phyloP scores from a whole-genome alignment of 1,140 invertebrate genomes.

The Octopus bimaculoides region DNA sequence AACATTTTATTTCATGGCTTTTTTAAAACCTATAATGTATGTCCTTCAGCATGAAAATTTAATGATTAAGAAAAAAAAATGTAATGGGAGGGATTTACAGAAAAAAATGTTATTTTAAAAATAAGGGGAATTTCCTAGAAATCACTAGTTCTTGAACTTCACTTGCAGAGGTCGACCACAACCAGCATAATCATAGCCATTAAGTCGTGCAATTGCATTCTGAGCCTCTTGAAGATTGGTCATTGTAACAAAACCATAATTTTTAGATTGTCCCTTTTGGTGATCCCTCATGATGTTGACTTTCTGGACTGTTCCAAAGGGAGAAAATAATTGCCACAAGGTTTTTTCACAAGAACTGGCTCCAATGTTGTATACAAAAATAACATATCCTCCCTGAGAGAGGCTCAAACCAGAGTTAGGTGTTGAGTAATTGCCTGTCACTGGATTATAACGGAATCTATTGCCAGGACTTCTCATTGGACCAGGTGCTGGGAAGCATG shows the following conservation, averaged over 20 bases:
- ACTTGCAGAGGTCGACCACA: conserved; percentile 13
- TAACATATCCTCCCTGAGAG: conserved; percentile 13
- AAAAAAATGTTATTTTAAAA: too few species aligned
- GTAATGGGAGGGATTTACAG: background rate
- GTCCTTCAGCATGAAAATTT: background rate
- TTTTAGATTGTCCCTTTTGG: conserved; percentile 42
- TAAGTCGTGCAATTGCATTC: conserved; percentile 47
- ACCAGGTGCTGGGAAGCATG: conserved; percentile 15
- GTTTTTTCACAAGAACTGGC: conserved; percentile 47
- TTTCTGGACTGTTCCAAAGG: conserved; percentile 50
- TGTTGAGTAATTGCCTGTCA: conserved; percentile 17
- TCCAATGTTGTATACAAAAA: conserved; percentile 56
- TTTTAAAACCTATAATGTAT: conserved; percentile 3
- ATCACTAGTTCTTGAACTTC: conserved; percentile 9
- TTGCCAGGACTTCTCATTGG: conserved; percentile 19
- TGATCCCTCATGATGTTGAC: conserved; percentile 49
- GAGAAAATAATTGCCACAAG: conserved; percentile 48
- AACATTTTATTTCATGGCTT: conserved; percentile 6
- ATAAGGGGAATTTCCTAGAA: conserved; percentile 3
- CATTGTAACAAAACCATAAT: conserved; percentile 56
- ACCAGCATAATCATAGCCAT: conserved; percentile 40
- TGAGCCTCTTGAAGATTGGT: conserved; percentile 48
- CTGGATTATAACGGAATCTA: conserved; percentile 33
- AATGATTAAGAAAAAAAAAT: background rate
- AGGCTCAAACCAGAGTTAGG: conserved; percentile 9